Evolutionary conservation across 2,797 vertebrate species (phyloP).

Genomic region (Epinephelus coioides): DNA sequence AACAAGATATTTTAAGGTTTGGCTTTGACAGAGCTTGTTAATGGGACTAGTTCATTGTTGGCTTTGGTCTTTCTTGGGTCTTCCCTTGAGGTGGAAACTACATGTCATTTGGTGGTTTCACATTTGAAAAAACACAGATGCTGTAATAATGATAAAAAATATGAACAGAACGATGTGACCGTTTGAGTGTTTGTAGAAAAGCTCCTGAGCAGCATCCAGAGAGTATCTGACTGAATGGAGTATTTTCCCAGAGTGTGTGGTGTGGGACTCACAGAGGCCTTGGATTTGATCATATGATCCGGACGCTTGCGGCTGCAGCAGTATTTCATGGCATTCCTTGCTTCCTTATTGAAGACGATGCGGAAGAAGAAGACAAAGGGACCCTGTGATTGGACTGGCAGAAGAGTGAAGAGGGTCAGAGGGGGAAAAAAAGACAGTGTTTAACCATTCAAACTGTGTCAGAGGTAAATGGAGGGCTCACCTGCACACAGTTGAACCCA

Average conservation of each 20-base stretch:
- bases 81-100: background rate
- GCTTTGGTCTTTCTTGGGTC: background rate
- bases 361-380: conserved; percentile 94
- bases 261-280: conserved; percentile 89
- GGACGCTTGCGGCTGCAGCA: conserved; percentile 89
- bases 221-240: background rate
- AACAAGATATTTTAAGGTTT: background rate
- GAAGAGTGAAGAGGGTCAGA: conserved; percentile 1
- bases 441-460: background rate
- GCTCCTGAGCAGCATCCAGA: background rate
- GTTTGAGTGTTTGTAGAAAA: background rate
- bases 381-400: conserved; percentile 83
- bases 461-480: conserved; percentile 50
- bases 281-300: conserved; percentile 91
- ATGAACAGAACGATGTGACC: background rate
- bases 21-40: background rate
- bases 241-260: conserved; percentile 4
- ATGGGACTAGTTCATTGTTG: background rate
- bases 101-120: background rate
- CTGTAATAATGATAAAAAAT: background rate
- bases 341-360: conserved; percentile 93
- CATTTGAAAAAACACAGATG: background rate
- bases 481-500: conserved; percentile 93
- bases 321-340: conserved; percentile 89
- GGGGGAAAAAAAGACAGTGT: conserved; percentile 1